A percentile compares a stretch with the other conserved stretches of the same genome.
Evolutionary conservation across 2,888 invertebrate species (phyloP).

Genomic region (Dermolepida albohirtum): DNA sequence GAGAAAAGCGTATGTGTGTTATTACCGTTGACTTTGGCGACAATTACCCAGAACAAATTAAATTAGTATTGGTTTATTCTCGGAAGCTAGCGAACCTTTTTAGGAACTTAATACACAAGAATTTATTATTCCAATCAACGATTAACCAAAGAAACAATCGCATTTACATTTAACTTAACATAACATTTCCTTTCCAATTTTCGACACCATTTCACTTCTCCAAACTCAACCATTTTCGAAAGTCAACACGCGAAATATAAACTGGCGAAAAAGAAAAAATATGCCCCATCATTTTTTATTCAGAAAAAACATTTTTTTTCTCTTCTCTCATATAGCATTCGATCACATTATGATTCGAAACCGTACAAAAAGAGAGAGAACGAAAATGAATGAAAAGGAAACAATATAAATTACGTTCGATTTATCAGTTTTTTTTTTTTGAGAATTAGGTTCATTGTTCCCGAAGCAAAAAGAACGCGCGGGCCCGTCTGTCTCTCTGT

Average conservation of each 20-base stretch:
- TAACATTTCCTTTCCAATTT: no score
- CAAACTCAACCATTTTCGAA: background rate
- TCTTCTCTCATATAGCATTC: conserved; percentile 6
- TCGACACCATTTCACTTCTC: no score
- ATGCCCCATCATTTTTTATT: conserved; percentile 4
- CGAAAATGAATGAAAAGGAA: conserved; percentile 3
- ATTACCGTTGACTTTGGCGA: no score
- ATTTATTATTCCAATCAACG: no score
- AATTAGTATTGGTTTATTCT: no score
- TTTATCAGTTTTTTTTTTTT: conserved; percentile 31
- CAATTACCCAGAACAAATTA: no score
- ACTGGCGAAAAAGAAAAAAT: background rate
- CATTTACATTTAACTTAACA: no score
- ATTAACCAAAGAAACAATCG: no score
- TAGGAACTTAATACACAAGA: no score
- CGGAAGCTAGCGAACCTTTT: no score
- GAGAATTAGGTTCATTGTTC: conserved; percentile 34
- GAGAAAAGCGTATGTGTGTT: no score
- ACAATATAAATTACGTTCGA: conserved; percentile 33
- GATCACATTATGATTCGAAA: conserved; percentile 3
- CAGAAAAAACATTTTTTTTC: conserved; percentile 6
- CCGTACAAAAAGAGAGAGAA: background rate
- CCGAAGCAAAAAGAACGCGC: conserved; percentile 2
- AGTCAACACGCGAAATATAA: background rate
- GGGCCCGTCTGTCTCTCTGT: no score